phyloP scores from a whole-genome alignment of 2,888 invertebrate species.

The Camptogramma bilineatum region DNA sequence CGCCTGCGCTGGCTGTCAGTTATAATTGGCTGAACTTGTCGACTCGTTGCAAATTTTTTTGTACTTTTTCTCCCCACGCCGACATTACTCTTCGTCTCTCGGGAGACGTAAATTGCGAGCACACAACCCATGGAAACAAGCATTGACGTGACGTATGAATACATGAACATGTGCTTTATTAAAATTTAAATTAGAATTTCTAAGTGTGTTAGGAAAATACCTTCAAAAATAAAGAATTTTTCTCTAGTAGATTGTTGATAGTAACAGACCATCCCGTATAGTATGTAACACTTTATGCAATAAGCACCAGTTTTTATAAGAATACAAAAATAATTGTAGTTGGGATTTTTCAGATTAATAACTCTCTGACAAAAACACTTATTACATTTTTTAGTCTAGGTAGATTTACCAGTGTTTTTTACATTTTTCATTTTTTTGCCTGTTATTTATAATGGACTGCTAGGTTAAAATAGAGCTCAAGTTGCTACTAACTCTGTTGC shows the following conservation, averaged over 20 bases:
- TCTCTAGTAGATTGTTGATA: not conserved
- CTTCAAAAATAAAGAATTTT: not conserved
- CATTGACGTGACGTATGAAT: conserved; percentile 81
- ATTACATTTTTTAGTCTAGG: no score
- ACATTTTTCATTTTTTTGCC: no score
- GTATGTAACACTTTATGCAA: no score
- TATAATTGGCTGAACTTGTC: conserved; percentile 86
- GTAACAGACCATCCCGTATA: no score
- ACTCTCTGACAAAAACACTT: no score
- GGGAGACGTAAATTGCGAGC: conserved; percentile 81
- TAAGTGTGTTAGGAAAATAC: conserved; percentile 45
- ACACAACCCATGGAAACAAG: conserved; percentile 74
- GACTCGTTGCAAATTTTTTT: conserved; percentile 75
- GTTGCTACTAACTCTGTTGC: no score
- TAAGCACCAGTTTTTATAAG: no score
- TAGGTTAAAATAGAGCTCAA: no score
- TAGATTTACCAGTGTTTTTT: no score
- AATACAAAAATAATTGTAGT: no score
- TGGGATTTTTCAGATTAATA: no score
- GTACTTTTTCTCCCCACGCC: conserved; percentile 71
- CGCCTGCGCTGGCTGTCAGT: conserved; percentile 81
- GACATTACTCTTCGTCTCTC: conserved; percentile 84
- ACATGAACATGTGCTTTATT: conserved; percentile 75
- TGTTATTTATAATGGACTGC: no score
- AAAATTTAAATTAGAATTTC: conserved; percentile 76